Evolutionary conservation across 2,888 invertebrate genomes (phyloP).

Genomic region (Sinelater perroti): DNA sequence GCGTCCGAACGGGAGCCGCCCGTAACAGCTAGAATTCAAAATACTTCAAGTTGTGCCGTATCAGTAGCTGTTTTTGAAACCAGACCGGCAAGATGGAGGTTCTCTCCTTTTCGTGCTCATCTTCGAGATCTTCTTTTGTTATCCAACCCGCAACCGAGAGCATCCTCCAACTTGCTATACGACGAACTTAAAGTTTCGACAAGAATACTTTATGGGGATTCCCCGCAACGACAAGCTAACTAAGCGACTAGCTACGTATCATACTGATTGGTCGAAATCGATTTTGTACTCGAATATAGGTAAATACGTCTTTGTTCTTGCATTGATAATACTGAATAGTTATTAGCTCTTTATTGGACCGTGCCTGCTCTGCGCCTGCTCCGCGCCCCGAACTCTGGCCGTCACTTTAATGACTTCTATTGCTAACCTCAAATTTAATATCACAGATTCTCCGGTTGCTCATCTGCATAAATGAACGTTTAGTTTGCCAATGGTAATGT

Average conservation of each 20-base stretch:
- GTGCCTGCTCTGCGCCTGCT: not conserved
- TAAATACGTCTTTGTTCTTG: slow-evolving; percentile 39
- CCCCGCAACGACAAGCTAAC: slow-evolving; percentile 24
- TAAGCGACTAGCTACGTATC: slow-evolving; percentile 32
- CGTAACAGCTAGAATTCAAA: slow-evolving; percentile 45
- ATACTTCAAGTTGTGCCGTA: slow-evolving; percentile 49
- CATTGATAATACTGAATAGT: slow-evolving; percentile 44
- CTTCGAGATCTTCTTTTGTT: no score
- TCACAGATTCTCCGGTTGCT: no score
- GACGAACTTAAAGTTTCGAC: not conserved
- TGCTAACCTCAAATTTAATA: not conserved
- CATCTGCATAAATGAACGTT: no score
- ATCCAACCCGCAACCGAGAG: no score
- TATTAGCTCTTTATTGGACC: slow-evolving; percentile 9
- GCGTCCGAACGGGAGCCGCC: slow-evolving; percentile 43
- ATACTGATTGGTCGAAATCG: slow-evolving; percentile 41
- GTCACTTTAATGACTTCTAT: not conserved
- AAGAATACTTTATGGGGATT: slow-evolving; percentile 6
- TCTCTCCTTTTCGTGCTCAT: no score
- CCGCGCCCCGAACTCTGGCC: not conserved
- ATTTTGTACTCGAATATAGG: slow-evolving; percentile 43
- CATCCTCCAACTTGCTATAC: no score
- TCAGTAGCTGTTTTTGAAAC: slow-evolving; percentile 53
- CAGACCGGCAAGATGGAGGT: no score
- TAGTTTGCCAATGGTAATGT: no score